Percentiles rank a stretch among this genome's conserved stretches.
Conservation (phyloP, 2,113 vertebrate genomes). For the Muntiacus muntjak region DNA sequence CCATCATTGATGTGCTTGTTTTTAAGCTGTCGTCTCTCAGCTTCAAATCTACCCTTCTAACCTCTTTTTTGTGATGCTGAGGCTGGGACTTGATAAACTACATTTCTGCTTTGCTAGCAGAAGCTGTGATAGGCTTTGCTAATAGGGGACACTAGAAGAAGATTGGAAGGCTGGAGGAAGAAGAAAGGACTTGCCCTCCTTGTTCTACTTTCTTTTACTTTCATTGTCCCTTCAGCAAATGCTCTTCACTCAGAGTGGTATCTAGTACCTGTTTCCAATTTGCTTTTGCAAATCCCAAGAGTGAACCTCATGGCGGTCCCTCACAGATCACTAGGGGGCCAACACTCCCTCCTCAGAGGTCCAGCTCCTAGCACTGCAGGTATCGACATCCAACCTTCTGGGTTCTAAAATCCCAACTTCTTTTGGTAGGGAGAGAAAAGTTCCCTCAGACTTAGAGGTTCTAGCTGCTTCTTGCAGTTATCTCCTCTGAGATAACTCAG, state of each 20-base stretch:
- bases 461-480: background rate
- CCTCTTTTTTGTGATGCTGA: background rate
- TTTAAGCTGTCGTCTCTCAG: background rate
- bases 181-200: background rate
- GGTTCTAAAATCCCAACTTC: background rate
- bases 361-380: background rate
- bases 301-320: background rate
- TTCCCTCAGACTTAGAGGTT: background rate
- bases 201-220: background rate
- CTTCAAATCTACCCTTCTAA: background rate
- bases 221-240: background rate
- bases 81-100: background rate
- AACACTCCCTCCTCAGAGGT: background rate
- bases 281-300: background rate
- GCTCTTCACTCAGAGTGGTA: background rate
- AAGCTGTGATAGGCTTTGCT: background rate
- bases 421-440: background rate
- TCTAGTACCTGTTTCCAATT: background rate
- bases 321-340: background rate
- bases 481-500: background rate
- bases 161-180: background rate
- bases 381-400: background rate
- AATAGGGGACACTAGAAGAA: background rate
- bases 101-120: background rate
- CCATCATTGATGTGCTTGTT: background rate